These are phyloP conservation scores for Drosophila orena DNA, from an alignment of 1,140 invertebrate species.

Conservation along the genomic window DNA sequence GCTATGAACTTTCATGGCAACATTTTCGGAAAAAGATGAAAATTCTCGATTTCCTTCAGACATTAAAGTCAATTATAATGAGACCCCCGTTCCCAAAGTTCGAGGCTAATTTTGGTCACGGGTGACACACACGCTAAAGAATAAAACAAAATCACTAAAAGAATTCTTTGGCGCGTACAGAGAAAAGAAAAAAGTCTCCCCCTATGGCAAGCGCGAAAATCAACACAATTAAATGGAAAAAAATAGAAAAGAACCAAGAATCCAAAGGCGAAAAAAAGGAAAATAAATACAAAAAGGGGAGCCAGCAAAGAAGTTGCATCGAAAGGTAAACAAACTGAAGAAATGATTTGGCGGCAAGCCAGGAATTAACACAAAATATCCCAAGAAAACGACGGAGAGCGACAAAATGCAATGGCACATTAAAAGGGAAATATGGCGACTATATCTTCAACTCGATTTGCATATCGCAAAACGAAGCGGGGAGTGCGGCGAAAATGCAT, in stretches of 20 bases:
- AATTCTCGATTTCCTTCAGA: conserved; percentile 7
- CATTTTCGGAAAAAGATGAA: conserved; percentile 18
- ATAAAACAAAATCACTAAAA: background rate
- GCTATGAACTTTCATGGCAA: background rate
- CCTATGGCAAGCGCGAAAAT: conserved; percentile 25
- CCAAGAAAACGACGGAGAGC: conserved; percentile 12
- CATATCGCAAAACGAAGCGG: conserved; percentile 5
- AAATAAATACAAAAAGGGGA: conserved; percentile 25
- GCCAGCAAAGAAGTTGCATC: conserved; percentile 13
- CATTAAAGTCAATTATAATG: conserved; percentile 33
- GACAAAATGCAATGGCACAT: conserved; percentile 25
- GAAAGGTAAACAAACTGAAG: conserved; percentile 46
- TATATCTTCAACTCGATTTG: conserved; percentile 32
- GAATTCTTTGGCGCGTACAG: conserved; percentile 1
- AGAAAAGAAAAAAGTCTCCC: conserved; percentile 1
- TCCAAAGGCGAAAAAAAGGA: background rate
- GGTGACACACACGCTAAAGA: conserved; percentile 5
- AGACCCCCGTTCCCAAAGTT: conserved; percentile 21
- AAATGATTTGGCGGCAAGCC: conserved; percentile 44
- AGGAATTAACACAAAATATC: conserved; percentile 47
- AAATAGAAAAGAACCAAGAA: background rate
- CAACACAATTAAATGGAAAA: conserved; percentile 47
- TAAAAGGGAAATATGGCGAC: conserved; percentile 14
- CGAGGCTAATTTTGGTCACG: conserved; percentile 38
- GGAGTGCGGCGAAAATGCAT: conserved; percentile 13